Percentiles rank a stretch among this genome's conserved stretches.
These are phyloP conservation scores for Notolabrus celidotus DNA, from an alignment of 2,797 vertebrate species.

Conservation along the genomic window DNA sequence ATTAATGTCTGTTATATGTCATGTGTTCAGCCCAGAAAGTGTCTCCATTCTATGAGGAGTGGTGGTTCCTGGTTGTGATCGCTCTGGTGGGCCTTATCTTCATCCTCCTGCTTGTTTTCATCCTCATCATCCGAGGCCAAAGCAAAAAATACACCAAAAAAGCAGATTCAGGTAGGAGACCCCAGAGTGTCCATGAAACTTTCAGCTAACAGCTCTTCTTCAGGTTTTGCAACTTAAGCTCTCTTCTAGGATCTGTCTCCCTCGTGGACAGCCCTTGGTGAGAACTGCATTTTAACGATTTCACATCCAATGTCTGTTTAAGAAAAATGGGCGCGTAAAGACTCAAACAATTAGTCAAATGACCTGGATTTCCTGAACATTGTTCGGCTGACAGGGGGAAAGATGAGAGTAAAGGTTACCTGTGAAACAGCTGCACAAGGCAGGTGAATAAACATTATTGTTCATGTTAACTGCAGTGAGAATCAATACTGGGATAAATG, in stretches of 20 bases:
- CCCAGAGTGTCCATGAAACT: background rate
- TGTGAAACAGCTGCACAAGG: constrained; percentile 50
- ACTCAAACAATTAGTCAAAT: constrained; percentile 66
- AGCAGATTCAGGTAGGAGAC: constrained; percentile 90
- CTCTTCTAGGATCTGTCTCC: constrained; percentile 39
- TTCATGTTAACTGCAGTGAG: constrained; percentile 60
- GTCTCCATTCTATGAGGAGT: constrained; percentile 98
- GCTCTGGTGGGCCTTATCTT: constrained; percentile 98
- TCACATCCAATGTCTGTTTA: constrained; percentile 36
- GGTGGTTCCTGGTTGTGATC: constrained; percentile 99
- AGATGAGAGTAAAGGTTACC: constrained; percentile 60
- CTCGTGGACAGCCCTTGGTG: constrained; percentile 40
- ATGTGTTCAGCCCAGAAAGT: constrained; percentile 91
- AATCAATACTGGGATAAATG: constrained; percentile 78
- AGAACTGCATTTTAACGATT: constrained; percentile 60
- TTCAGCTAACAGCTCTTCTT: too few relatives aligned
- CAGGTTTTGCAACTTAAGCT: constrained; percentile 21
- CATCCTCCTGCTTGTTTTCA: constrained; percentile 96
- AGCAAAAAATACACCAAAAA: constrained; percentile 99
- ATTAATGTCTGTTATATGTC: constrained; percentile 9
- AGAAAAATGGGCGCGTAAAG: constrained; percentile 30
- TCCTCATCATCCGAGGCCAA: constrained; percentile 97
- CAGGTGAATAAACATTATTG: constrained; percentile 70
- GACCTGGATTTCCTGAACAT: constrained; percentile 37
- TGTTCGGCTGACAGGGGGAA: constrained; percentile 56